Base-by-base conservation (phyloP, 2,113 vertebrate species). In the Andinoacara biseriatus region DNA sequence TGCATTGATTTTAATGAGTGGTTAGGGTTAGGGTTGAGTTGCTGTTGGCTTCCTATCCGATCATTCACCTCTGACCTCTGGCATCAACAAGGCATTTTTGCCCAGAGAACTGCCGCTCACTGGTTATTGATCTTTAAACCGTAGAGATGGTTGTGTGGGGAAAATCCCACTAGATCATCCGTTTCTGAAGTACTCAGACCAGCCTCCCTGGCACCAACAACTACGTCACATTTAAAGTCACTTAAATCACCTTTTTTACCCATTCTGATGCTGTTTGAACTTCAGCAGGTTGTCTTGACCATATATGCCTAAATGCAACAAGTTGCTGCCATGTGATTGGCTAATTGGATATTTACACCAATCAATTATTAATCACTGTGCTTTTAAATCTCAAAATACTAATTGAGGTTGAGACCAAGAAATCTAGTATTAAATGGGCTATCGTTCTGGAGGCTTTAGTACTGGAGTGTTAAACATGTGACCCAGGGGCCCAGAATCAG, bases 81-180 rank as follows among this genome's bases (percentile, higher is more conserved):
- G 43, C 0, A 38, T 14, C 60, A 62, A 11, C 38, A 38, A 0
- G 3, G n/a, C 60, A 63, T 63, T 63, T 63, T 38, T 20, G 7
- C 11, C 20, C 33, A 38, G 33, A 63, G 33, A 38, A 22, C 33
- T 38, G 33, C 20, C 10, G 0, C 60, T 8, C 33, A 0, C 0
- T 0, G 0, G 63, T 46, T 67, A 18, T 26, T 67, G 26, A 5
- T 46, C 14, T 26, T 67, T 46, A 67, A 67, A 46, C 40, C 1
- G 10, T 29, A 18, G 40, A 29, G 18, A 49, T 67, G 15, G 63
- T 49, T 26, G 14, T 46, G 40, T 0, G 43, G 46, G 63, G 29
- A 18, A 11, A 67, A 46, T 69, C 26, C 26, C 26, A 26, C 2
- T 26, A 26, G 26, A 26, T 26, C 26, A 26, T 26, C 26, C 2